Evolutionary conservation across 1,140 invertebrate species (phyloP), one percentile per base, ranked within the genome.

Genomic region (Chrysomallon squamiferum): DNA sequence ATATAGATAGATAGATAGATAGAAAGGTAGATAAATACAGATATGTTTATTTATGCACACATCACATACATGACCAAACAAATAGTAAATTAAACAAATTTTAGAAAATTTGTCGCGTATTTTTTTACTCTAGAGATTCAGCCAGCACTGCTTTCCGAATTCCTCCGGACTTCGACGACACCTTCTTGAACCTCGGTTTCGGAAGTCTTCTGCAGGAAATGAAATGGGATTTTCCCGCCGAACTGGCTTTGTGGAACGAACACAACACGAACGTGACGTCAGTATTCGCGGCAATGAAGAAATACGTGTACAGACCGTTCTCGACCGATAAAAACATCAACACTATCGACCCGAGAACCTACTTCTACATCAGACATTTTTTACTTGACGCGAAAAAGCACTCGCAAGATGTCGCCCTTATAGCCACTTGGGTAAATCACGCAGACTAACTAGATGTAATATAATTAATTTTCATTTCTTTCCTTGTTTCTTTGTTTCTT

Each of bases 141-240:
- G 35, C 35, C 35, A 15, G 35, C 35, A 38, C 6, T 7, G 78
- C 69, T 2, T 80, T 80, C 59, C 59, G 64, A 33, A 80, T 80
- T 29, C 76, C 78, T 25, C 76, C 78, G 2, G 78, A 80, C 41
- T 80, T 80, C 30, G 78, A 80, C 59, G 78, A 80, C 45, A 80
- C 74, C 6, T 78, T 74, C 13, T 60, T 80, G 2, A 80, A 80
- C 49, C 41, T 80, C 11, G 76, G 76, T 7, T 49, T 80, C 6
- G 78, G 78, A 35, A 68, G 68, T 29, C 52, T 74, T 2, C 52
- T 80, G 20, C 59, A 56, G 25, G 68, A 73, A 45, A 54, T 61
- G 45, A 68, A 67, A 30, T 45, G 41, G 2, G 69, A 70, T 22
- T 72, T 69, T 52, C 63, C 75, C 29, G 54, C 66, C 25, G 57